Evolutionary conservation across 2,797 vertebrate genomes (phyloP).

Genomic region (Ctenopoma kingsleyae): DNA sequence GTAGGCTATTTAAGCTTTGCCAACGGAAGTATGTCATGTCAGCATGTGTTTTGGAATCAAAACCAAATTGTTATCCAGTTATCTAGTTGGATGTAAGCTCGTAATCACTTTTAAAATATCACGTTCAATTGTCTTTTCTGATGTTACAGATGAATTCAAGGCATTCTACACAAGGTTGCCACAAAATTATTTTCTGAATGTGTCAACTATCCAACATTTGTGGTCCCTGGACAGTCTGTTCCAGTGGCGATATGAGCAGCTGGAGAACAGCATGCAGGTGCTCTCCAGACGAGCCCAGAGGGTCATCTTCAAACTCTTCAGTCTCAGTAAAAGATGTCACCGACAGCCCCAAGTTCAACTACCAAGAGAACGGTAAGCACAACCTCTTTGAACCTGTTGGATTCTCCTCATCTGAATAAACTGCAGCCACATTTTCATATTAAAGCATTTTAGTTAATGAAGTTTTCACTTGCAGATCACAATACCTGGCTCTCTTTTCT

Average conservation of each 20-base stretch:
- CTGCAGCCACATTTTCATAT: constrained; percentile 4
- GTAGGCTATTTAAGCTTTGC: too few species aligned
- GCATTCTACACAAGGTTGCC: constrained; percentile 93
- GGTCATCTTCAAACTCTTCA: constrained; percentile 96
- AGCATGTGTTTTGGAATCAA: too few species aligned
- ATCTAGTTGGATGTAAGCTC: too few species aligned
- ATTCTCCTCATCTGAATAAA: background rate
- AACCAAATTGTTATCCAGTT: too few species aligned
- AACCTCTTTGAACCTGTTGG: background rate
- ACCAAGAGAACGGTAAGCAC: constrained; percentile 90
- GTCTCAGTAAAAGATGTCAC: constrained; percentile 96
- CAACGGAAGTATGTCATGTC: too few species aligned
- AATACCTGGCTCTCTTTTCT: background rate
- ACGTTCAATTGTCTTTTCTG: constrained; percentile 31
- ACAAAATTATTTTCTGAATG: constrained; percentile 93
- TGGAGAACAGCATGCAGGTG: constrained; percentile 91
- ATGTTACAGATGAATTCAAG: constrained; percentile 93
- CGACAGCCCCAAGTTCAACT: constrained; percentile 92
- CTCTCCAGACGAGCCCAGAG: constrained; percentile 92
- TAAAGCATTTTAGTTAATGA: constrained; percentile 23
- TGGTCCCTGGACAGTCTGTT: constrained; percentile 94
- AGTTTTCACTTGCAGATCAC: background rate
- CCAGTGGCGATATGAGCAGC: constrained; percentile 93
- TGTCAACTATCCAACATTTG: constrained; percentile 91
- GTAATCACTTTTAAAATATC: too few species aligned